Evolutionary conservation across 2,888 invertebrate genomes (phyloP).

Genomic region (Cephus pygmeus): DNA sequence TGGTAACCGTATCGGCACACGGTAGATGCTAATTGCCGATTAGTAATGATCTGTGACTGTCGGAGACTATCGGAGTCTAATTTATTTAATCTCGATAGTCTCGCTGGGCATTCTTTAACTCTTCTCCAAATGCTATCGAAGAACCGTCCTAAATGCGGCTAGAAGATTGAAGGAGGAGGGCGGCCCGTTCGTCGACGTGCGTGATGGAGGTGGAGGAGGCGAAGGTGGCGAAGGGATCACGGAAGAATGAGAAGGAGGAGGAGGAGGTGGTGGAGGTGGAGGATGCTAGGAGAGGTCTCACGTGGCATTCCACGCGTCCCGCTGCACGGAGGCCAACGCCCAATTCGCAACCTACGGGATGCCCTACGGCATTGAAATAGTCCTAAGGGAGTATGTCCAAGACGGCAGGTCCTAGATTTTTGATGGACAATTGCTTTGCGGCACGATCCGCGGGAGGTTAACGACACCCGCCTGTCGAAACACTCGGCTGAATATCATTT

Average conservation of each 20-base stretch:
- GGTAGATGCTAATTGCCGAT: no score
- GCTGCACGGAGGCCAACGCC: constrained; percentile 49
- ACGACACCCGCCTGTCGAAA: constrained; percentile 61
- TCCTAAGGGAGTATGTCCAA: constrained; percentile 32
- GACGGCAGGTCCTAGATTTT: constrained; percentile 34
- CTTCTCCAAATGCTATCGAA: no score
- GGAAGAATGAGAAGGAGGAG: constrained; percentile 8
- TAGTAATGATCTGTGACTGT: no score
- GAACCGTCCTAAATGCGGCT: no score
- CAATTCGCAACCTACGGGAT: constrained; percentile 53
- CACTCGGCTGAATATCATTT: constrained; percentile 56
- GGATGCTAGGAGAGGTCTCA: constrained; percentile 14
- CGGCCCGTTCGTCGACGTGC: neutral
- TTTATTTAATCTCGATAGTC: no score
- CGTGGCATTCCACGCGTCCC: constrained; percentile 19
- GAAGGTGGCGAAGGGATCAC: neutral
- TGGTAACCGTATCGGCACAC: no score
- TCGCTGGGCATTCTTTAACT: no score
- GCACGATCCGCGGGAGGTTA: constrained; percentile 52
- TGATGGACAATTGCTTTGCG: constrained; percentile 53
- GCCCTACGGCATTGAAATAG: constrained; percentile 32
- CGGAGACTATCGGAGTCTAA: no score
- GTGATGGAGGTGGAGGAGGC: neutral
- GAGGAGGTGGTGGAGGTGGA: constrained; percentile 5
- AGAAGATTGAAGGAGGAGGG: no score